phyloP scores from a whole-genome alignment of 1,140 invertebrate genomes.

The Belonocnema kinseyi region DNA sequence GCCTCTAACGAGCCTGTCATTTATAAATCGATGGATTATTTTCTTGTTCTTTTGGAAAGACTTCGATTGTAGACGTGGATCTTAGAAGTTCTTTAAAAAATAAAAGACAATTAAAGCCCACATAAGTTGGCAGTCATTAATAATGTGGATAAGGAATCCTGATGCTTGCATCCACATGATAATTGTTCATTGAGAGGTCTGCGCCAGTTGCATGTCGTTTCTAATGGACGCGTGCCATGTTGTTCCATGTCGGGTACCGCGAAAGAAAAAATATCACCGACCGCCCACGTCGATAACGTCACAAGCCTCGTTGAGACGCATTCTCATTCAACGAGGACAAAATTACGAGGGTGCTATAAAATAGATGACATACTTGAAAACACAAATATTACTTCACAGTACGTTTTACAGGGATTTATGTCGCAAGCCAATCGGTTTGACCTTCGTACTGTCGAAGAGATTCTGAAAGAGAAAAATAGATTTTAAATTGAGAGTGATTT shows the following conservation, averaged over 20 bases:
- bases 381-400: slow-evolving; percentile 17
- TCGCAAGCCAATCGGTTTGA: slow-evolving; percentile 6
- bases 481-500: neutral
- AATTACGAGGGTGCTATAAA: slow-evolving; percentile 19
- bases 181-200: slow-evolving; percentile 28
- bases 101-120: slow-evolving; percentile 7
- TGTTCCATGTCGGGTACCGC: neutral
- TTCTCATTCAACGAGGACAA: slow-evolving; percentile 14
- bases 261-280: slow-evolving; percentile 3
- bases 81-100: neutral
- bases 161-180: slow-evolving; percentile 43
- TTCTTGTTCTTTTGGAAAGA: neutral
- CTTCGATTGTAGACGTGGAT: neutral
- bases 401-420: neutral
- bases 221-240: slow-evolving; percentile 37
- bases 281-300: slow-evolving; percentile 11
- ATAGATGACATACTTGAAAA: slow-evolving; percentile 13
- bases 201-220: slow-evolving; percentile 29
- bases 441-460: neutral
- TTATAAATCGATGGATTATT: too few relatives aligned
- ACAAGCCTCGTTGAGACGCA: slow-evolving; percentile 11
- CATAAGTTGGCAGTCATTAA: neutral
- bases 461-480: neutral
- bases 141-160: slow-evolving; percentile 27
- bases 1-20: too few relatives aligned